phyloP scores from a whole-genome alignment of 30 jellyfish, hydroid and myxozoan species.

The Nemopilema nomurai region DNA sequence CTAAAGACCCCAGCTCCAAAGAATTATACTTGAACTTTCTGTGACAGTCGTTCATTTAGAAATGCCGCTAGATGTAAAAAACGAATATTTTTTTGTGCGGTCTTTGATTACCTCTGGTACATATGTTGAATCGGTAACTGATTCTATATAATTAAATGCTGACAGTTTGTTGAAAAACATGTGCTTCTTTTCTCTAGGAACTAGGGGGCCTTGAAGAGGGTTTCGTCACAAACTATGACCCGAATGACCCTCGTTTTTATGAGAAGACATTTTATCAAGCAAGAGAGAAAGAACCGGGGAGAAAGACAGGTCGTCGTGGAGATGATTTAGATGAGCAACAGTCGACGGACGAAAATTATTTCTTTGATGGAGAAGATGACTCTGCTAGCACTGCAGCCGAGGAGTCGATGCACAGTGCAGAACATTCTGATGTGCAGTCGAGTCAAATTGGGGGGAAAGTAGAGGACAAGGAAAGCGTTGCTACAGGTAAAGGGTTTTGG shows the following conservation, averaged over 20 bases:
- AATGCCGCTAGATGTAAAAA: no score
- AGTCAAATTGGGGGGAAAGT: background rate
- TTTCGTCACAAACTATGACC: slow-evolving; percentile 52
- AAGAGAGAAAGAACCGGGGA: background rate
- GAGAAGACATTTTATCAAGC: slow-evolving; percentile 7
- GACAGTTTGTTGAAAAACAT: no score
- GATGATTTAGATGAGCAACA: slow-evolving; percentile 42
- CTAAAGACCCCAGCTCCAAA: no score
- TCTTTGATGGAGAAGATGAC: slow-evolving; percentile 1
- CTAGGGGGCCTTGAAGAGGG: slow-evolving; percentile 45
- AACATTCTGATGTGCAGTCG: background rate
- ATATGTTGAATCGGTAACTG: no score
- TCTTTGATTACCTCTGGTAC: no score
- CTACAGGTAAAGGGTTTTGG: background rate
- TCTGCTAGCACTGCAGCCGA: background rate
- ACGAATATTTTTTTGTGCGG: no score
- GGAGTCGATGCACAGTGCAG: background rate
- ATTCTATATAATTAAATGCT: no score
- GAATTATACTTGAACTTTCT: no score
- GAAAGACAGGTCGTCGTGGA: slow-evolving; percentile 36
- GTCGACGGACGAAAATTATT: slow-evolving; percentile 3
- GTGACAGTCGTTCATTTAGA: no score
- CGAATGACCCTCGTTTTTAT: slow-evolving; percentile 13
- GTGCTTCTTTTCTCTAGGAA: slow-evolving; percentile 43
- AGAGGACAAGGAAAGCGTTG: background rate